Evolutionary conservation across 2,113 vertebrate species (phyloP).

Genomic region (Brachionichthys hirsutus): DNA sequence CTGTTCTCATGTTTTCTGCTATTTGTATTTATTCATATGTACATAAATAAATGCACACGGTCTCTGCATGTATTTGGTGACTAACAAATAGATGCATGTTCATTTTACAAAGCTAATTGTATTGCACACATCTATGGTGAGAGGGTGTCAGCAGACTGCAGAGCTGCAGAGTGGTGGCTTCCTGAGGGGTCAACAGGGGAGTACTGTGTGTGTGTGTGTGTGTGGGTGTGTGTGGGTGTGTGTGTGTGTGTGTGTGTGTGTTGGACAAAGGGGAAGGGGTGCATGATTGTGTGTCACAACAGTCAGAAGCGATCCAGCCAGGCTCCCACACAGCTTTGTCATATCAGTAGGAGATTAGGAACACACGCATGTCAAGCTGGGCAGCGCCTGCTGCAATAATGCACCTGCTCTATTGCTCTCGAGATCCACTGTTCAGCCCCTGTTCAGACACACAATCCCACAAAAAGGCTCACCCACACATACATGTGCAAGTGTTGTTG

Average conservation of each 20-base stretch:
- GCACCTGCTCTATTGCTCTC: slow-evolving; percentile 74
- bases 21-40: slow-evolving; percentile 8
- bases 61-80: slow-evolving; percentile 5
- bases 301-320: slow-evolving; percentile 61
- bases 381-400: slow-evolving; percentile 70
- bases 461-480: slow-evolving; percentile 3
- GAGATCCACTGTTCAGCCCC: slow-evolving; percentile 64
- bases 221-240: no score
- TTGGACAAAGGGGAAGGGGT: slow-evolving; percentile 46
- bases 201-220: background rate
- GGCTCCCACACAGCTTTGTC: slow-evolving; percentile 74
- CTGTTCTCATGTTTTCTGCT: background rate
- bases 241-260: slow-evolving; percentile 17
- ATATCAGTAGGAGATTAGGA: slow-evolving; percentile 76
- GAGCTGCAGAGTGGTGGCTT: slow-evolving; percentile 31
- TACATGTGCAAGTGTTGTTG: slow-evolving; percentile 3
- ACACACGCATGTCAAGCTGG: slow-evolving; percentile 74
- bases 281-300: slow-evolving; percentile 47
- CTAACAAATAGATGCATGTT: slow-evolving; percentile 23
- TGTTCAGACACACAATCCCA: slow-evolving; percentile 38
- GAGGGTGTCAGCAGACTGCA: slow-evolving; percentile 29
- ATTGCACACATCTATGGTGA: slow-evolving; percentile 30
- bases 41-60: background rate
- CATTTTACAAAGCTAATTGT: slow-evolving; percentile 24
- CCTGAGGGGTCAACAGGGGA: slow-evolving; percentile 58